Percentiles rank a stretch among this genome's conserved stretches.
These are phyloP conservation scores for Ifrita kowaldi DNA, from an alignment of 2,113 vertebrate genomes.

Conservation along the genomic window DNA sequence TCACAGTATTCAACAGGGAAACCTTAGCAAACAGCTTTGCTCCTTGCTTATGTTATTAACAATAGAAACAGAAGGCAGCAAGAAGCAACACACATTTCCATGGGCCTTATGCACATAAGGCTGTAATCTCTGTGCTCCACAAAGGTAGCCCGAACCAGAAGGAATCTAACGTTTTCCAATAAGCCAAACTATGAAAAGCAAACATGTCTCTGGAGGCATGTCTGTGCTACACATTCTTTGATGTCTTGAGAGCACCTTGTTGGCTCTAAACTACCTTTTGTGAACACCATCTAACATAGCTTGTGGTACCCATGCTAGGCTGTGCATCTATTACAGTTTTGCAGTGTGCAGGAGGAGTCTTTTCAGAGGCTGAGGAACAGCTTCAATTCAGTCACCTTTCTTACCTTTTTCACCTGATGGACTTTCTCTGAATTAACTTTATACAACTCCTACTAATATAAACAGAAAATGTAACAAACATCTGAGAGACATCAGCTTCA, in stretches of 20 bases:
- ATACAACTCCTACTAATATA: not conserved
- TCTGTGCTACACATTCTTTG: rapidly evolving
- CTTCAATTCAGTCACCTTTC: not conserved
- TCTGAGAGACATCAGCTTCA: not conserved
- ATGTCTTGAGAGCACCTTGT: not conserved
- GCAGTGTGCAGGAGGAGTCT: not conserved
- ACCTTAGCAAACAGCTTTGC: not conserved
- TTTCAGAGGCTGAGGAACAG: not conserved
- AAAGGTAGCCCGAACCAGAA: not conserved
- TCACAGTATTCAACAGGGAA: not conserved
- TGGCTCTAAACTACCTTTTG: not conserved
- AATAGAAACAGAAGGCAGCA: not conserved
- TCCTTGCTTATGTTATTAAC: not conserved
- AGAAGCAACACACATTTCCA: not conserved
- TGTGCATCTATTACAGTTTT: not conserved
- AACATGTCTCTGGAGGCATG: not conserved
- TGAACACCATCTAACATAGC: not conserved
- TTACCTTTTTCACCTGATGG: not conserved
- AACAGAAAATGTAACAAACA: not conserved
- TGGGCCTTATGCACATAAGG: not conserved
- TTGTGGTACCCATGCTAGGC: not conserved
- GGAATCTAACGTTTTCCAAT: not conserved
- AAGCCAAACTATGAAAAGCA: not conserved
- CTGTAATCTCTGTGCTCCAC: not conserved
- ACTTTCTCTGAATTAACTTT: not conserved